phyloP scores from a whole-genome alignment of 2,888 invertebrate genomes.

The Drosophila atripex region DNA sequence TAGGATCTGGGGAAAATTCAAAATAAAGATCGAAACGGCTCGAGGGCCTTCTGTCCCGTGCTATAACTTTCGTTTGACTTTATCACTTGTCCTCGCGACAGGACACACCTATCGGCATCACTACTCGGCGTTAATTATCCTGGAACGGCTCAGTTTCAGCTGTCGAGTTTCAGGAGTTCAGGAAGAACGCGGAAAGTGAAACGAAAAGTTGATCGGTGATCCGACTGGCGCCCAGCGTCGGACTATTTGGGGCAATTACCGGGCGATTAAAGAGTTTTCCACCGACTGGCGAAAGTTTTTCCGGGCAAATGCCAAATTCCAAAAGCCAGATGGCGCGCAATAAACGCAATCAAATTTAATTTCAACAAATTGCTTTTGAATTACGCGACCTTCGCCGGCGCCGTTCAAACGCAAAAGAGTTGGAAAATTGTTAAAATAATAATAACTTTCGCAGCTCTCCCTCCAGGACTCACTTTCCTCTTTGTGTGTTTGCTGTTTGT shows the following conservation, averaged over 20 bases:
- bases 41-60: not conserved
- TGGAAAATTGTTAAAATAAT: constrained; percentile 77
- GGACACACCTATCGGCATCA: constrained; percentile 3
- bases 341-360: constrained; percentile 78
- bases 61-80: not conserved
- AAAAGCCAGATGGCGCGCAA: constrained; percentile 62
- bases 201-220: constrained; percentile 25
- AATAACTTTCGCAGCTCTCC: constrained; percentile 54
- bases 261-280: constrained; percentile 44
- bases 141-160: constrained; percentile 23
- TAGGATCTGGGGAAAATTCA: not conserved
- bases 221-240: constrained; percentile 10
- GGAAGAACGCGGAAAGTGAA: not conserved
- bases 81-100: not conserved
- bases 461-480: not conserved
- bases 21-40: not conserved
- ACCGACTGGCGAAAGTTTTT: constrained; percentile 22
- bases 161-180: constrained; percentile 20
- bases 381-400: constrained; percentile 68
- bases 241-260: constrained; percentile 46
- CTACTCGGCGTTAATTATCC: constrained; percentile 33
- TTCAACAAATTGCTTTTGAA: constrained; percentile 79
- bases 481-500: constrained; percentile 5
- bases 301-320: not conserved
- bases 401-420: constrained; percentile 67